phyloP scores from a whole-genome alignment of 2,888 invertebrate species.

The Drosophila neotestacea region DNA sequence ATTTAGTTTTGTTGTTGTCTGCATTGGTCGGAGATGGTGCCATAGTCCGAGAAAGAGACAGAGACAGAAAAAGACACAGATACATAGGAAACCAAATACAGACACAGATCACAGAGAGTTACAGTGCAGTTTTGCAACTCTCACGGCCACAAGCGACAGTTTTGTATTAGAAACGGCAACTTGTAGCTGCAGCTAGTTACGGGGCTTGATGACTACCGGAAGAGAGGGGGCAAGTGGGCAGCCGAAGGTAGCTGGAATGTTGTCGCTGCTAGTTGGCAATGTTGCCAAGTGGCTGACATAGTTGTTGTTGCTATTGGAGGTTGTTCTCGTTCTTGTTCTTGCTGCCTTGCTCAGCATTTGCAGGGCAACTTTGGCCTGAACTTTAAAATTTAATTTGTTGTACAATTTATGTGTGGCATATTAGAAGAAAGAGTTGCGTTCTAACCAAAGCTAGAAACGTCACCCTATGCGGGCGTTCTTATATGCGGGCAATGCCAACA shows the following conservation, averaged over 20 bases:
- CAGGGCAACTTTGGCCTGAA: constrained; percentile 58
- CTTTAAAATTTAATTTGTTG: constrained; percentile 73
- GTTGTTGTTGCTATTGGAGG: constrained; percentile 56
- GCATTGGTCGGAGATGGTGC: constrained; percentile 32
- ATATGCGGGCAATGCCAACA: constrained; percentile 62
- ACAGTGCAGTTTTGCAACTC: constrained; percentile 60
- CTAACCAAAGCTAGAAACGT: constrained; percentile 16
- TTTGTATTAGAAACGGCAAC: constrained; percentile 79
- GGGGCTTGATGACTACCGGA: constrained; percentile 53
- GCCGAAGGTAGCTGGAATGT: constrained; percentile 74
- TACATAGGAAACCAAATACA: not conserved
- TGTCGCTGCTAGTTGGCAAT: constrained; percentile 77
- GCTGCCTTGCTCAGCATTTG: constrained; percentile 18
- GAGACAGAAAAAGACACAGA: constrained; percentile 8
- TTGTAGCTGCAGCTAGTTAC: constrained; percentile 76
- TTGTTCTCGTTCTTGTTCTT: constrained; percentile 29
- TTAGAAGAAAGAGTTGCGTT: constrained; percentile 58
- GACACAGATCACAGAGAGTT: constrained; percentile 27
- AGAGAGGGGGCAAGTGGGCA: constrained; percentile 11
- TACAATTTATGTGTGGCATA: constrained; percentile 72
- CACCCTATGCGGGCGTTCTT: constrained; percentile 61
- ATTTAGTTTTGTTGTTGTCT: constrained; percentile 37
- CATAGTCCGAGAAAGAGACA: constrained; percentile 15
- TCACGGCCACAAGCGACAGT: constrained; percentile 79
- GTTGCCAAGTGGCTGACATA: constrained; percentile 78